phyloP scores from a whole-genome alignment of 2,888 invertebrate species.

The Meandrusa payeni region DNA sequence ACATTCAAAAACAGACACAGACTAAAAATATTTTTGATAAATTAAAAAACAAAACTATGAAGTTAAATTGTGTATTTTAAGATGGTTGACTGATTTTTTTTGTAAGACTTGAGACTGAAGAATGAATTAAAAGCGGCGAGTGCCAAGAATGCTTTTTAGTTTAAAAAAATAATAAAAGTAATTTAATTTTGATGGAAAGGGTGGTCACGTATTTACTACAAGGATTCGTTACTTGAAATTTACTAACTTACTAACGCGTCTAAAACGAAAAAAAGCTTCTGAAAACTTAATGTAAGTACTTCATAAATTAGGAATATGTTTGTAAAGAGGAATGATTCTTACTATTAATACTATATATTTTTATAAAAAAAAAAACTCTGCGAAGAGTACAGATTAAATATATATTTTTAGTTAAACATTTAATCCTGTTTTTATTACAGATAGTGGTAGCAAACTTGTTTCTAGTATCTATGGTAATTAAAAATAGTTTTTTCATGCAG shows the following conservation, averaged over 20 bases:
- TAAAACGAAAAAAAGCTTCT: constrained; percentile 31
- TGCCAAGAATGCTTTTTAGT: constrained; percentile 33
- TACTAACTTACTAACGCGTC: constrained; percentile 32
- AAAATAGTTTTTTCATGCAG: too few relatives aligned
- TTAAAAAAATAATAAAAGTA: constrained; percentile 14
- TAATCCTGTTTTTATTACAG: background rate
- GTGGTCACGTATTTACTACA: constrained; percentile 1
- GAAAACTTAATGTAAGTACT: constrained; percentile 36
- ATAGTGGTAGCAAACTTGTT: constrained; percentile 10
- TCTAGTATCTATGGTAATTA: too few relatives aligned
- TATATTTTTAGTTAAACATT: constrained; percentile 19
- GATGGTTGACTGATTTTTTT: constrained; percentile 34
- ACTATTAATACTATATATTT: constrained; percentile 34
- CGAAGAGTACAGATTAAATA: constrained; percentile 13
- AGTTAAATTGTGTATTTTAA: background rate
- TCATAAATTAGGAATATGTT: constrained; percentile 37
- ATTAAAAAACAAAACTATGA: constrained; percentile 12
- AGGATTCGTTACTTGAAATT: constrained; percentile 25
- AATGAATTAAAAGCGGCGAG: constrained; percentile 32
- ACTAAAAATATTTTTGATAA: constrained; percentile 17
- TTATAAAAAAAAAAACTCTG: constrained; percentile 17
- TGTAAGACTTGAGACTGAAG: constrained; percentile 41
- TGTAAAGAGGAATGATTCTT: constrained; percentile 31
- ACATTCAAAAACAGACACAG: background rate
- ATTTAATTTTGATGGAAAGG: constrained; percentile 21